Conservation (phyloP, 53 echinoderm and acorn worm species). For the Patiria pectinifera region DNA sequence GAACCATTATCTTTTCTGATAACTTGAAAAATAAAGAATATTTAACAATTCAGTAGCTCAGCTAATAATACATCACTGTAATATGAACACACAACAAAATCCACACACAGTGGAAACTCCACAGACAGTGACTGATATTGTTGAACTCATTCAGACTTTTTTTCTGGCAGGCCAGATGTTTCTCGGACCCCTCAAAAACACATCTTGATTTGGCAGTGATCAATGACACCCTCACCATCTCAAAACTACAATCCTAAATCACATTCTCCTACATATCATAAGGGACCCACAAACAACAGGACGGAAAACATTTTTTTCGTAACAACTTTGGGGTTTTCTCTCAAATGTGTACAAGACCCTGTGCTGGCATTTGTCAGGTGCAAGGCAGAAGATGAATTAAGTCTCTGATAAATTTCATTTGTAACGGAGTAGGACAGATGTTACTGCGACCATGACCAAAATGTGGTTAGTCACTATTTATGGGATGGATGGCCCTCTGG, state of each 20-base stretch:
- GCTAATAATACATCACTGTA: too few species aligned
- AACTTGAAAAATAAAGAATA: too few species aligned
- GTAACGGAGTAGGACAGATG: slow-evolving; percentile 7
- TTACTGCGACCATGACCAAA: not conserved
- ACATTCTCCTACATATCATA: not conserved
- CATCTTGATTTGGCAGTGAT: not conserved
- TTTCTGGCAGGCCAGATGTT: not conserved
- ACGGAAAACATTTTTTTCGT: not conserved
- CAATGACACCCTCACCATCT: not conserved
- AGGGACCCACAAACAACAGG: not conserved
- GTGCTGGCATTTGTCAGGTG: not conserved
- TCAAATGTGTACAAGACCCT: not conserved
- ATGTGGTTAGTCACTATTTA: not conserved
- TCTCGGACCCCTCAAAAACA: not conserved
- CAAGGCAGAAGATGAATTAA: not conserved
- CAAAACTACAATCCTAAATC: not conserved
- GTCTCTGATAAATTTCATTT: not conserved
- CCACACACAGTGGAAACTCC: too few species aligned
- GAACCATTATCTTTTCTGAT: too few species aligned
- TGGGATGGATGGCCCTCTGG: not conserved
- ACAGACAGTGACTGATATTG: too few species aligned
- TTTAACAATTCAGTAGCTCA: too few species aligned
- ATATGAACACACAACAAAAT: too few species aligned
- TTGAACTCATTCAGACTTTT: too few species aligned
- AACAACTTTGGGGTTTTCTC: not conserved